These are phyloP conservation scores for Propsilocerus akamusi DNA, from an alignment of 1,140 invertebrate genomes.

Conservation along the genomic window DNA sequence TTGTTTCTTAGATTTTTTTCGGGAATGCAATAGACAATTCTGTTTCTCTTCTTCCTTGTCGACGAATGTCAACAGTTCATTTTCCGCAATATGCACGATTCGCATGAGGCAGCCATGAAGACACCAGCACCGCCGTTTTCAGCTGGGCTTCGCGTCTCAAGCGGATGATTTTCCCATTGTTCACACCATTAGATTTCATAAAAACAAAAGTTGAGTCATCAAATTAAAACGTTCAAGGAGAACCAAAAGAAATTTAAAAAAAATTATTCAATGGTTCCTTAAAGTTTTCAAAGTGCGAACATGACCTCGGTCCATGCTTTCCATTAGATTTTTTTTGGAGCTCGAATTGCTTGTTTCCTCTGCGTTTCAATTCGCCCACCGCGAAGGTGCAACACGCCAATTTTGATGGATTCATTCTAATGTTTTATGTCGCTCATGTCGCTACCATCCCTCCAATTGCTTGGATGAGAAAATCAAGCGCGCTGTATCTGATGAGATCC, in stretches of 20 bases:
- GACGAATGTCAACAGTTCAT: slow-evolving; percentile 90
- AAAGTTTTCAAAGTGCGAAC: slow-evolving; percentile 91
- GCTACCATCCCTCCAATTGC: slow-evolving; percentile 51
- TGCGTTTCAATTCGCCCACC: slow-evolving; percentile 42
- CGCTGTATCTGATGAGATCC: slow-evolving; percentile 53
- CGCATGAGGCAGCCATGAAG: slow-evolving; percentile 98
- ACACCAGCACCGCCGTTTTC: slow-evolving; percentile 95
- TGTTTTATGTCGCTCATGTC: slow-evolving; percentile 48
- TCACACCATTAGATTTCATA: slow-evolving; percentile 68
- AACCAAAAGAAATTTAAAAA: no score
- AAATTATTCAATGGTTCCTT: slow-evolving; percentile 32
- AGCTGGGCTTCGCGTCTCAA: slow-evolving; percentile 80
- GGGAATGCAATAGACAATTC: not conserved
- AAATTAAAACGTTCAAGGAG: slow-evolving; percentile 8
- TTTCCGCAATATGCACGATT: slow-evolving; percentile 98
- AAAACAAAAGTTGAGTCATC: slow-evolving; percentile 5
- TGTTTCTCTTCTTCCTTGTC: not conserved
- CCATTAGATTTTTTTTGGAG: slow-evolving; percentile 56
- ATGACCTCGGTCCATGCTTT: slow-evolving; percentile 53
- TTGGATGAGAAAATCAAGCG: slow-evolving; percentile 57
- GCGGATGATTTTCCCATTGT: slow-evolving; percentile 96
- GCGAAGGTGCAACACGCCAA: slow-evolving; percentile 76
- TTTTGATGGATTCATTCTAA: slow-evolving; percentile 47
- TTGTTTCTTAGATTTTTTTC: not conserved
- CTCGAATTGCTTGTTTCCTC: slow-evolving; percentile 54